Evolutionary conservation across 2,113 vertebrate species (phyloP), one percentile per base, ranked within the genome.

Genomic region (Artemisiospiza belli): DNA sequence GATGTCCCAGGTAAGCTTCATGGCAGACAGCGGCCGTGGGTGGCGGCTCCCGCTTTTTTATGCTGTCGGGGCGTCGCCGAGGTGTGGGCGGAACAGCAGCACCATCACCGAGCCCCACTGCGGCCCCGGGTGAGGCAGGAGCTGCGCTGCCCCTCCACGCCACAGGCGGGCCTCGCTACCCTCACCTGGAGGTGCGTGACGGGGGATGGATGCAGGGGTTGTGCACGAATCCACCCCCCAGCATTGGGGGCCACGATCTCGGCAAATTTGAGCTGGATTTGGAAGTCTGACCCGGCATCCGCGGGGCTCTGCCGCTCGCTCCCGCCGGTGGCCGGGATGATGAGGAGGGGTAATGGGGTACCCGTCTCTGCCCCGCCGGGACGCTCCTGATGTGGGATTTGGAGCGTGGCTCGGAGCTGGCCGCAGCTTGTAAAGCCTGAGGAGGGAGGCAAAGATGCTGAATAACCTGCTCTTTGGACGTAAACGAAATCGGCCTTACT

Each of bases 1-100:
- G 96, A 99, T 99, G 77, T 99, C 99, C 99, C 99, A 99, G 10
- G 97, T 98, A 74, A 99, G 96, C 97, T 99, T 99, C 99, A 99
- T 99, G 57, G 98, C 97, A 15, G 95, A 97, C 2, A 14, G 10
- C 97, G 82, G 33, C 94, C 94, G 19, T 83, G 27, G 13, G 96
- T 58, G 10, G 94, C 95, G 57, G 96, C 97, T 33, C 98, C 10
- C 76, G 16, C 10, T 95, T 97, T 98, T 78, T 98, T 75, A 97
- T 97, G 63, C 97, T 0, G 11, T 95, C 13, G 59, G 46, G 95
- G 85, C 54, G 96, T 95, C 55, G 21, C 63, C 23, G 9, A 19
- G 9, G 5, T 15, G 33, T 13, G 16, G 52, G 89, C 8, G 33
- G 62, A n/a, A 31, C 79, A 44, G 79, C 43, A 8, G 17, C 39